A percentile compares a stretch with the other conserved stretches of the same genome.
Conservation (phyloP, 2,113 vertebrate species). For the Piaya cayana region DNA sequence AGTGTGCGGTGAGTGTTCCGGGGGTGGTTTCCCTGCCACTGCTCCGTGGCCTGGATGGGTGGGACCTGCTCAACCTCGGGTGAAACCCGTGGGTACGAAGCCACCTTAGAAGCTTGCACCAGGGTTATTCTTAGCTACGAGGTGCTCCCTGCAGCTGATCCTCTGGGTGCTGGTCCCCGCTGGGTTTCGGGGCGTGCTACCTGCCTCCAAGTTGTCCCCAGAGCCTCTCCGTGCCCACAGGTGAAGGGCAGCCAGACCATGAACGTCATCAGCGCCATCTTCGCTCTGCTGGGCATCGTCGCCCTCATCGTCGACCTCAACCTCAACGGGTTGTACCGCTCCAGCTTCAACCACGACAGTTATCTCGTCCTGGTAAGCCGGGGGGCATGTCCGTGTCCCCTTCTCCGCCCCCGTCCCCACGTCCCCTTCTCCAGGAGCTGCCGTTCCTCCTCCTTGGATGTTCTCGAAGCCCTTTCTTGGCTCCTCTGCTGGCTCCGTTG, state of each 20-base stretch:
- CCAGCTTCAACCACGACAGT: not conserved
- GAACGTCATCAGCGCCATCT: slow-evolving; percentile 62
- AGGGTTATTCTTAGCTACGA: not conserved
- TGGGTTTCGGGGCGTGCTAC: fast-evolving
- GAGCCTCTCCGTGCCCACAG: fast-evolving
- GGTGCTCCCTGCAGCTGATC: fast-evolving
- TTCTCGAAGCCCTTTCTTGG: not conserved
- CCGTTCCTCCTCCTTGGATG: not conserved
- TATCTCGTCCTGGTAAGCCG: not conserved
- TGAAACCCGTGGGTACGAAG: not conserved
- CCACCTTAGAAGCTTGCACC: fast-evolving
- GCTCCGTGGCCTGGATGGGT: fast-evolving
- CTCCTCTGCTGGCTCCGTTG: fast-evolving
- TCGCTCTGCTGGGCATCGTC: slow-evolving; percentile 2
- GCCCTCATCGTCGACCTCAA: slow-evolving; percentile 58
- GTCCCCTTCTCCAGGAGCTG: not conserved
- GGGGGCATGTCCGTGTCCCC: too few relatives aligned
- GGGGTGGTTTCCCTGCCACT: not conserved
- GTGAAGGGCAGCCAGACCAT: slow-evolving; percentile 58
- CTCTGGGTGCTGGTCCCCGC: not conserved
- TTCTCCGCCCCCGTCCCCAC: too few relatives aligned
- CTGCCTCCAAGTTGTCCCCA: fast-evolving
- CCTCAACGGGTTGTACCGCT: slow-evolving; percentile 34
- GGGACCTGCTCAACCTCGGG: too few relatives aligned
- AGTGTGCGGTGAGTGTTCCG: slow-evolving; percentile 20